phyloP scores from a whole-genome alignment of 2,888 invertebrate genomes.

The Eilema griseolum region DNA sequence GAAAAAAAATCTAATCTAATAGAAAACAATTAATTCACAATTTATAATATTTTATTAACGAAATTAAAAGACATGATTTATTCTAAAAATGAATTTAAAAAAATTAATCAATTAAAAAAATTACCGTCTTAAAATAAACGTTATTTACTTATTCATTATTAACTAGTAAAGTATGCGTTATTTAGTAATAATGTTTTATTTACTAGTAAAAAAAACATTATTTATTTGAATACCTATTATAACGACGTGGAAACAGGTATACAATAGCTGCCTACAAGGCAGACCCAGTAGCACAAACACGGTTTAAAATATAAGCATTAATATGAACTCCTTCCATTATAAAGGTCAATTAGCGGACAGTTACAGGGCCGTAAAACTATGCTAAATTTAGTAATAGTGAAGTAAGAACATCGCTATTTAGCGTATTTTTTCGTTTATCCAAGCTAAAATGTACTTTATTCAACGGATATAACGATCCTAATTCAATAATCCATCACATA shows the following conservation, averaged over 20 bases:
- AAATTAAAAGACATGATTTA: not conserved
- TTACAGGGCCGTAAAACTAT: slow-evolving; percentile 47
- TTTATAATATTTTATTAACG: not conserved
- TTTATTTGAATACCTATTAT: not conserved
- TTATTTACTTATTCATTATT: not conserved
- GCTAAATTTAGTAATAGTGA: slow-evolving; percentile 43
- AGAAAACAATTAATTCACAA: not conserved
- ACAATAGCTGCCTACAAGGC: not conserved
- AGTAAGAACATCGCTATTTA: slow-evolving; percentile 49
- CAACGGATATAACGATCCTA: slow-evolving; percentile 43
- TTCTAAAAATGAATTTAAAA: not conserved
- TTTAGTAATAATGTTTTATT: not conserved
- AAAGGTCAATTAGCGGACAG: slow-evolving; percentile 50
- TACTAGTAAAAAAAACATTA: not conserved
- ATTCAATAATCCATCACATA: slow-evolving; percentile 30
- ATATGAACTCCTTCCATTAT: slow-evolving; percentile 21
- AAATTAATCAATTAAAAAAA: not conserved
- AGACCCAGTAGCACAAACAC: not conserved
- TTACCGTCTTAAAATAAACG: not conserved
- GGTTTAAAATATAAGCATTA: slow-evolving; percentile 10
- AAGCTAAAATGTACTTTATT: slow-evolving; percentile 51
- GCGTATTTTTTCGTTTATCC: slow-evolving; percentile 46
- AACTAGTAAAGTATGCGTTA: not conserved
- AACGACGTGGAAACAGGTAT: no score
- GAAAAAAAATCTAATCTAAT: not conserved